phyloP scores from a whole-genome alignment of 2,113 vertebrate species.

The Stegostoma tigrinum region DNA sequence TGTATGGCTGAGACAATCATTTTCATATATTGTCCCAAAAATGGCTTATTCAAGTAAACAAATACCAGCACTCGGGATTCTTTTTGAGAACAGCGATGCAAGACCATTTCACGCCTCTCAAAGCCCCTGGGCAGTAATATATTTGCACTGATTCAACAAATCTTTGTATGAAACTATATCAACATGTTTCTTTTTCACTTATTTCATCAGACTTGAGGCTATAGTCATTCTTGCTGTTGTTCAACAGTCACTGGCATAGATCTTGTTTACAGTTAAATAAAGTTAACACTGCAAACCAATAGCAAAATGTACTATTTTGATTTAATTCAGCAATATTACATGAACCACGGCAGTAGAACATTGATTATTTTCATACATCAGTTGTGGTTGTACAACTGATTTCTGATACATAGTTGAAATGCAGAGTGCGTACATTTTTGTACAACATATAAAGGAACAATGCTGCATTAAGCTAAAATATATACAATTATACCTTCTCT shows the following conservation, averaged over 20 bases:
- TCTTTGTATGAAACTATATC: not conserved
- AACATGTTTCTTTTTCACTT: not conserved
- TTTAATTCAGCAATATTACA: not conserved
- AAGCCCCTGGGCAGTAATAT: not conserved
- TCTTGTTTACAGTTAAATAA: not conserved
- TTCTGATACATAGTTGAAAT: not conserved
- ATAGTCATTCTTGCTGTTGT: not conserved
- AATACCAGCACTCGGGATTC: not conserved
- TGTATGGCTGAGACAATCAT: not conserved
- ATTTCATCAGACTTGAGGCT: not conserved
- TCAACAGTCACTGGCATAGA: too few relatives aligned
- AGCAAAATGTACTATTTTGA: not conserved
- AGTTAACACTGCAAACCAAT: not conserved
- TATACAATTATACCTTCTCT: too few relatives aligned
- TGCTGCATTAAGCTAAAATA: too few relatives aligned
- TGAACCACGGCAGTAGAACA: not conserved
- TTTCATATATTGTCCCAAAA: not conserved
- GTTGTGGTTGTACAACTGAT: not conserved
- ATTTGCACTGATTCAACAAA: not conserved
- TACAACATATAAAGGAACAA: not conserved
- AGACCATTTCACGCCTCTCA: not conserved
- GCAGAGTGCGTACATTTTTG: too few relatives aligned
- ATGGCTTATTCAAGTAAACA: not conserved
- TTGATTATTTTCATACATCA: not conserved
- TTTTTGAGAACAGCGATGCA: not conserved